Evolutionary conservation across 1,140 invertebrate genomes (phyloP).

Genomic region (Diachasma alloeum): DNA sequence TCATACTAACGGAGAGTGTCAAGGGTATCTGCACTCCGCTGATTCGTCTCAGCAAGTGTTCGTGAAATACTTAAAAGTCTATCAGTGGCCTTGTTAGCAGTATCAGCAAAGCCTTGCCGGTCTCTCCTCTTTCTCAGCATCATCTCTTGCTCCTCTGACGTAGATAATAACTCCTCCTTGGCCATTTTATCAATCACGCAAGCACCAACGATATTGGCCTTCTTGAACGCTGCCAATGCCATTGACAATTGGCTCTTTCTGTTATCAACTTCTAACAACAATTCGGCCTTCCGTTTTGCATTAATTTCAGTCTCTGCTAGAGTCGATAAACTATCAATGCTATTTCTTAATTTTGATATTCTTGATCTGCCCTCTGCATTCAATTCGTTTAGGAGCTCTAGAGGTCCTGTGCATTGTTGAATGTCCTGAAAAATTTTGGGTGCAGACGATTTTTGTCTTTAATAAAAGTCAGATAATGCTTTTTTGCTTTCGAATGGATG

Average conservation of each 20-base stretch:
- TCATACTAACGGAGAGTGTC: slow-evolving; percentile 75
- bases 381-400: slow-evolving; percentile 74
- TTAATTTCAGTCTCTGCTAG: slow-evolving; percentile 70
- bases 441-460: background rate
- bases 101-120: slow-evolving; percentile 71
- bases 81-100: slow-evolving; percentile 80
- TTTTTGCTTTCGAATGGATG: too few species aligned
- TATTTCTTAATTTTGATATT: slow-evolving; percentile 71
- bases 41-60: slow-evolving; percentile 85
- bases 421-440: slow-evolving; percentile 68
- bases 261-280: slow-evolving; percentile 72
- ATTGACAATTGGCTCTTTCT: slow-evolving; percentile 76
- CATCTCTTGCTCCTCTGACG: slow-evolving; percentile 67
- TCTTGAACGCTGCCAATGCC: slow-evolving; percentile 77
- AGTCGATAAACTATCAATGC: slow-evolving; percentile 73
- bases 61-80: slow-evolving; percentile 84
- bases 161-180: slow-evolving; percentile 73
- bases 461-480: too few species aligned
- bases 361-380: slow-evolving; percentile 77
- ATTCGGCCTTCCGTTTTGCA: slow-evolving; percentile 70
- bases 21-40: slow-evolving; percentile 84
- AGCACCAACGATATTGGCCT: slow-evolving; percentile 78
- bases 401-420: slow-evolving; percentile 72
- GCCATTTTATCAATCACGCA: slow-evolving; percentile 78
- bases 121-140: slow-evolving; percentile 72